These are phyloP conservation scores for Urophycis tenuis DNA, from an alignment of 2,797 vertebrate species.

Conservation along the genomic window DNA sequence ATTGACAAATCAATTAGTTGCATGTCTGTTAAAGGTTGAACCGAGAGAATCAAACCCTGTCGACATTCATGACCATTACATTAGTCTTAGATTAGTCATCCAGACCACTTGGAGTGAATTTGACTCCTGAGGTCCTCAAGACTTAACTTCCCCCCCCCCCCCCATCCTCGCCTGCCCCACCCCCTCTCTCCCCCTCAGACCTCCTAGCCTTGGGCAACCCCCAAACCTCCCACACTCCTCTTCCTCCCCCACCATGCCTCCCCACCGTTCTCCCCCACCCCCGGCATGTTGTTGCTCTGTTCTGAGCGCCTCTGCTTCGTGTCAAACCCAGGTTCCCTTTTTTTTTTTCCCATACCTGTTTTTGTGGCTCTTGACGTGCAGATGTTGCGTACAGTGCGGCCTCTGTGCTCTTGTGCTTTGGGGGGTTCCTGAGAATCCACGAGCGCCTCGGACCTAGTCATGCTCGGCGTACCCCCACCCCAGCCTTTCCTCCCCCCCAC, in stretches of 20 bases:
- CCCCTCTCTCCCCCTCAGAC: neutral
- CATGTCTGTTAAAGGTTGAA: neutral
- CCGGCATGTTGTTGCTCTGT: conserved; percentile 23
- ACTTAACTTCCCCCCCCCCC: neutral
- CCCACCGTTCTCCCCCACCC: neutral
- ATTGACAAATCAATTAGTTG: neutral
- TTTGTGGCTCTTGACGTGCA: conserved; percentile 37
- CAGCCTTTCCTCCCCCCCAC: conserved; percentile 10
- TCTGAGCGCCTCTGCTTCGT: conserved; percentile 61
- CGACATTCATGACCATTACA: neutral
- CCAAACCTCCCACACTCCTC: neutral
- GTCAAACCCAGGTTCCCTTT: conserved; percentile 39
- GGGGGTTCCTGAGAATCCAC: conserved; percentile 38
- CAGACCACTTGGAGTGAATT: neutral
- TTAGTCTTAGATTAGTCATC: neutral
- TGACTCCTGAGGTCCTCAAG: neutral
- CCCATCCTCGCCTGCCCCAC: neutral
- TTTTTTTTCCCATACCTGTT: conserved; percentile 58
- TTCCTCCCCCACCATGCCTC: conserved; percentile 33
- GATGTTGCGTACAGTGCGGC: conserved; percentile 51
- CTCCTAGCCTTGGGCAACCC: neutral
- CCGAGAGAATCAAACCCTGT: neutral
- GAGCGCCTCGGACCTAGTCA: conserved; percentile 38
- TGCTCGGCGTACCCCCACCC: conserved; percentile 13
- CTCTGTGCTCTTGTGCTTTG: conserved; percentile 56